Conservation (phyloP, 1,140 invertebrate genomes). For the Bombus balteatus region DNA sequence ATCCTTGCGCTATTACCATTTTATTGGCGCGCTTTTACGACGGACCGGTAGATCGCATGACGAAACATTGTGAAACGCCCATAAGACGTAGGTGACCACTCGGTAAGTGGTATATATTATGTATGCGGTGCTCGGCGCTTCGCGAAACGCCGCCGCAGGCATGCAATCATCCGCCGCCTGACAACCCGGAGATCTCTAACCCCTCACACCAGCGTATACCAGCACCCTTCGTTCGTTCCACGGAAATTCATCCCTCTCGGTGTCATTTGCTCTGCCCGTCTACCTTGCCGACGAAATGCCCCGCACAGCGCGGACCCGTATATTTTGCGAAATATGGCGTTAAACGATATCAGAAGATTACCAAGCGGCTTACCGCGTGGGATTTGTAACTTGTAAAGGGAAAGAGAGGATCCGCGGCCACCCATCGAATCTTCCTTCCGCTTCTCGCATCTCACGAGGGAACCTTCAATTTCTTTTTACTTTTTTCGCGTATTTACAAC, state of each 20-base stretch:
- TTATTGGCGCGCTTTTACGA: neutral
- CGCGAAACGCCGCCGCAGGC: conserved; percentile 70
- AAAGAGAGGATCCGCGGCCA: conserved; percentile 19
- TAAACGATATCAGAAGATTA: conserved; percentile 73
- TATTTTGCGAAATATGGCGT: conserved; percentile 72
- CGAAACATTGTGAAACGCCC: conserved; percentile 58
- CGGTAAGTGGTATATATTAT: conserved; percentile 65
- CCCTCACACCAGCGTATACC: conserved; percentile 57
- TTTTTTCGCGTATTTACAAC: neutral
- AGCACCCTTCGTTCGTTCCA: conserved; percentile 56
- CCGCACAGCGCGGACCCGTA: conserved; percentile 24
- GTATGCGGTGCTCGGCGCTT: conserved; percentile 66
- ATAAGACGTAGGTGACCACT: conserved; percentile 67
- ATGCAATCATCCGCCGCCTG: conserved; percentile 71
- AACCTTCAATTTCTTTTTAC: neutral
- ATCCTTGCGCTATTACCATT: too few relatives aligned
- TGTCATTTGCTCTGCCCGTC: conserved; percentile 52
- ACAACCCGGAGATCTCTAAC: conserved; percentile 68
- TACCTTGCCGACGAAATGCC: conserved; percentile 58
- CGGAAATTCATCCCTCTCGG: conserved; percentile 64
- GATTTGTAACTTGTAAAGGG: conserved; percentile 66
- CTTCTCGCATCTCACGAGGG: neutral
- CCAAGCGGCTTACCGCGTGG: conserved; percentile 65
- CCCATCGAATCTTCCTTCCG: neutral
- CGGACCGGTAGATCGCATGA: neutral